A percentile compares a stretch with the other conserved stretches of the same genome.
Evolutionary conservation across 2,888 invertebrate genomes (phyloP).

Genomic region (Coenonympha glycerion): DNA sequence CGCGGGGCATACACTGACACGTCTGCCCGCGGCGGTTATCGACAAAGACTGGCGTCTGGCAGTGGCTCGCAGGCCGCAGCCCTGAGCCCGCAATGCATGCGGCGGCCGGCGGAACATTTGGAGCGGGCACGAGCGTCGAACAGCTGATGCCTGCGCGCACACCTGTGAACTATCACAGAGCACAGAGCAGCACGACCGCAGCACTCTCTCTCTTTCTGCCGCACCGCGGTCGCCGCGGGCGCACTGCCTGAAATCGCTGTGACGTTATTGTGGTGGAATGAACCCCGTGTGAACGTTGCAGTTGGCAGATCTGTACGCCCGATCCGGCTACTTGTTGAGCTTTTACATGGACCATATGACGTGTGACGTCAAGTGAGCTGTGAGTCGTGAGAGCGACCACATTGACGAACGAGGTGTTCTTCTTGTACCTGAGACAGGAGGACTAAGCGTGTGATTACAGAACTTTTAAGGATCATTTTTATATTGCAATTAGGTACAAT

Average conservation of each 20-base stretch:
- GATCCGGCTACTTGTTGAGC: slow-evolving; percentile 19
- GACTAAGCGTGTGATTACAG: no score
- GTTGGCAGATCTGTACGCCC: slow-evolving; percentile 17
- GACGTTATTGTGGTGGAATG: slow-evolving; percentile 43
- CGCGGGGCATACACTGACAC: slow-evolving; percentile 30
- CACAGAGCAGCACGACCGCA: neutral
- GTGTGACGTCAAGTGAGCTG: slow-evolving; percentile 14
- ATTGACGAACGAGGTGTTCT: neutral
- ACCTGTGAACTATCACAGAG: slow-evolving; percentile 51
- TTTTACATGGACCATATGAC: slow-evolving; percentile 13
- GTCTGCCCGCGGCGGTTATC: slow-evolving; percentile 59
- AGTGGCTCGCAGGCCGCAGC: slow-evolving; percentile 41
- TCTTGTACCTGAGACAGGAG: neutral
- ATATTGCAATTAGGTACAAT: neutral
- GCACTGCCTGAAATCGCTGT: slow-evolving; percentile 44
- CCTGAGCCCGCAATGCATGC: slow-evolving; percentile 35
- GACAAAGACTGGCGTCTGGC: slow-evolving; percentile 41
- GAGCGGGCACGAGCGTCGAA: slow-evolving; percentile 50
- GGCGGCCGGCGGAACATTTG: slow-evolving; percentile 32
- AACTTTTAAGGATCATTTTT: no score
- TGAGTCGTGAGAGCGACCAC: neutral
- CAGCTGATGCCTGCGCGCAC: slow-evolving; percentile 65
- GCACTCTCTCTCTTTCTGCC: slow-evolving; percentile 60
- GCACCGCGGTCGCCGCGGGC: slow-evolving; percentile 45
- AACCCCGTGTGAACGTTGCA: slow-evolving; percentile 39